Base-by-base conservation (phyloP, 2,113 vertebrate species). In the Lepus americanus region DNA sequence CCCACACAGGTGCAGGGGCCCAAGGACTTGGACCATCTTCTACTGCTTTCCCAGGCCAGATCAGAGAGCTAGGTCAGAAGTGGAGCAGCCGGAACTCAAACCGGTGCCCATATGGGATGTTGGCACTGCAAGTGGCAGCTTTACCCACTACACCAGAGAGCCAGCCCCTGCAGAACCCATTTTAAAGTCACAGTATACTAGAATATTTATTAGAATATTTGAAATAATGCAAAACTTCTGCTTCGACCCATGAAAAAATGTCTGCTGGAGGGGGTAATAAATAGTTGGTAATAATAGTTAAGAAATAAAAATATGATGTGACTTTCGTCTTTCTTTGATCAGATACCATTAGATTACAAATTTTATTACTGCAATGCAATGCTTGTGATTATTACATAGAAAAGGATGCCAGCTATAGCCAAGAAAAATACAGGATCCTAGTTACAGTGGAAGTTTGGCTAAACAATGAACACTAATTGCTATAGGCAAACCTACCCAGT, bases 391-490 rank as follows among this genome's bases (percentile, higher is more conserved):
- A 55, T 77, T 39, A 44, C 14, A 36, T 31, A 16, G 31, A 14
- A 19, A 59, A 0, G 36, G 23, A 39, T 33, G 11, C 23, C 36
- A 80, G 23, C 25, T 14, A 69, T 0, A 81, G 36, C 23, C 67
- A 80, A 92, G 55, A 79, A 79, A 79, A 59, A 44, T 44, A 63
- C 3, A 76, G 11, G n/a, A 49, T 3, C 20, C 2, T 12, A 67
- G 69, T 55, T 73, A 78, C 67, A 74, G 69, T 73, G 92, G 61
- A 31, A 94, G 53, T 87, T 95, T 49, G 70, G 36, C 17, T 49
- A 61, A 82, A 51, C 4, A 76, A 72, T 12, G 25, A 55, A 22
- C 55, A 12, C 9, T n/a, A 20, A n/a, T 82, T 83, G 61, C 5
- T 76, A 13, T 64, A 70, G 12, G 13, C 7, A 92, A 83, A 73